Evolutionary conservation across 1,140 invertebrate genomes (phyloP), one percentile per base, ranked within the genome.

Genomic region (Drosophila dunni): DNA sequence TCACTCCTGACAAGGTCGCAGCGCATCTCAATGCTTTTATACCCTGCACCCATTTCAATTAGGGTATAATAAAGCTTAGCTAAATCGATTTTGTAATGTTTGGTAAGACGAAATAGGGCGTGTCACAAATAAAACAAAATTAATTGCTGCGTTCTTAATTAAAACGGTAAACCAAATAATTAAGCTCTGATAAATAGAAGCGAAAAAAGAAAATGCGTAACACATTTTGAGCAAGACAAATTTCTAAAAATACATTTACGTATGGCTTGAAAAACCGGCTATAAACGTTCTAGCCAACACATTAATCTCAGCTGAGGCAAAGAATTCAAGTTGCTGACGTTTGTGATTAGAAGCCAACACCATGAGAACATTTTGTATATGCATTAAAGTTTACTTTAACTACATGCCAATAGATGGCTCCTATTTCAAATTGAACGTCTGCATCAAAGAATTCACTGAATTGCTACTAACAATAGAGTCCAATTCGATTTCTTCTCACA

Each of bases 311-410:
- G 56, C 48, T 40, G 34, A 57, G 34, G 15, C 8, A 9, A 69
- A 36, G 48, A 60, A 68, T 61, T 56, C 24, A 44, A 75, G 11
- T 51, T 58, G 66, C 58, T 82, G 60, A 81, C 79, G 79, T 74
- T 72, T 72, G 61, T 79, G 56, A 74, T 69, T 81, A 50, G 54
- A 15, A 38, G 56, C 70, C 64, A 61, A 40, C 58, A 57, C 10
- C 45, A 67, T 66, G 56, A 67, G 58, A 67, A 72, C 46, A 46
- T 15, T 5, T 64, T 63, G 24, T 13, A 42, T 7, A 13, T 42
- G 11, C 13, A 11, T 42, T 1, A 3, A n/a, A 42, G 11, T 10
- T n/a, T 42, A 5, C n/a, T 13, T 42, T 5, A 6, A 40, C 9
- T 15, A 29, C 17, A 46, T 13, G 34, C 20, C 42, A 17, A 24